phyloP scores from a whole-genome alignment of 1,140 invertebrate species.

The Drosophila athabasca region DNA sequence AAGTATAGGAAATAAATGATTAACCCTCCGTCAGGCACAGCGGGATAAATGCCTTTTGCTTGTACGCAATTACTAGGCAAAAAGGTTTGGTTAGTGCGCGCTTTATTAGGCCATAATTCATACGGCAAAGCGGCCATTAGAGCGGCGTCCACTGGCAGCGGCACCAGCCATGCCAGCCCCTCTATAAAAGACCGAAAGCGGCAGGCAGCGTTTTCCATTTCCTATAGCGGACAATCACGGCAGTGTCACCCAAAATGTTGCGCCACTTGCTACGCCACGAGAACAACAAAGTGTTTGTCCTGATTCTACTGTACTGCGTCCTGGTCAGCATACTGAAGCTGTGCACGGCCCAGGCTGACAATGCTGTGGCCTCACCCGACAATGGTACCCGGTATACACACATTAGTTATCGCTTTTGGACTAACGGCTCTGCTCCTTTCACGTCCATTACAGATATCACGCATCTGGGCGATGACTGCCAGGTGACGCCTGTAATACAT shows the following conservation, averaged over 20 bases:
- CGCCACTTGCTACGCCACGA: constrained; percentile 62
- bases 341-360: constrained; percentile 65
- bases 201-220: constrained; percentile 56
- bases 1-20: constrained; percentile 47
- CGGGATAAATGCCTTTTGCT: constrained; percentile 73
- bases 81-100: constrained; percentile 51
- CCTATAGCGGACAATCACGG: constrained; percentile 30
- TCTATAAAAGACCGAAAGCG: constrained; percentile 54
- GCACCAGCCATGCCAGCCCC: background rate
- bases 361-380: constrained; percentile 48
- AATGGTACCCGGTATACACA: constrained; percentile 43
- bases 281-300: constrained; percentile 62
- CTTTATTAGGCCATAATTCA: constrained; percentile 77
- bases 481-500: constrained; percentile 95
- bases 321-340: constrained; percentile 65
- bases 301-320: constrained; percentile 69
- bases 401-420: background rate
- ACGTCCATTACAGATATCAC: constrained; percentile 62
- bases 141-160: constrained; percentile 19
- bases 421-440: background rate
- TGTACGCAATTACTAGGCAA: constrained; percentile 80
- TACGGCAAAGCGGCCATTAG: constrained; percentile 42
- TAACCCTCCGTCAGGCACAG: constrained; percentile 31
- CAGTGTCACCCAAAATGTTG: constrained; percentile 54
- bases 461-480: constrained; percentile 90